Percentiles rank a stretch among this genome's conserved stretches.
These are phyloP conservation scores for Chelonia mydas DNA, from an alignment of 2,797 vertebrate species.

Conservation along the genomic window DNA sequence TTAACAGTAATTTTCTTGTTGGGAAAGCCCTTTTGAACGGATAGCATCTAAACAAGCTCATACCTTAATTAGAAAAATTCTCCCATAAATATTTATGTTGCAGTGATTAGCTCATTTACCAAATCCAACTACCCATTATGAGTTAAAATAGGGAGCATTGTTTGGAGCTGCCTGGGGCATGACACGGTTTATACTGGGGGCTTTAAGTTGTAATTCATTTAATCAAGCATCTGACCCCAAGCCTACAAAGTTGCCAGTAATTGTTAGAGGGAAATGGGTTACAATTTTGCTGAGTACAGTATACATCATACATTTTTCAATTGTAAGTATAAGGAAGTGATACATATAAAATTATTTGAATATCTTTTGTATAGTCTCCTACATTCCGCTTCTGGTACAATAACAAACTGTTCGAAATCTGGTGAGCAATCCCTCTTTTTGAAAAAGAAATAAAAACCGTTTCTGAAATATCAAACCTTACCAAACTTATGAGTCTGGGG, in stretches of 20 bases:
- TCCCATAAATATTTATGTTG: constrained; percentile 87
- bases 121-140: constrained; percentile 85
- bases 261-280: constrained; percentile 64
- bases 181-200: constrained; percentile 82
- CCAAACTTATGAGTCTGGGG: neutral
- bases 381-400: neutral
- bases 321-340: constrained; percentile 50
- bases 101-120: constrained; percentile 83
- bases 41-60: constrained; percentile 87
- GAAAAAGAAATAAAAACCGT: neutral
- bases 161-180: constrained; percentile 83
- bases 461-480: neutral
- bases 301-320: constrained; percentile 71
- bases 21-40: constrained; percentile 81
- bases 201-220: constrained; percentile 83
- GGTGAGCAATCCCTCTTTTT: neutral
- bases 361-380: neutral
- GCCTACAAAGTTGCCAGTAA: constrained; percentile 78
- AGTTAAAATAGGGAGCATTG: constrained; percentile 83
- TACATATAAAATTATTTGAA: neutral
- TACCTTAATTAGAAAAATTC: constrained; percentile 86
- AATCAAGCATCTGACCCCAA: constrained; percentile 83
- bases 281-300: constrained; percentile 63
- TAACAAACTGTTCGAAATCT: neutral
- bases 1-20: constrained; percentile 85